phyloP scores from a whole-genome alignment of 2,888 invertebrate genomes.

The Pseudococcus longispinus region DNA sequence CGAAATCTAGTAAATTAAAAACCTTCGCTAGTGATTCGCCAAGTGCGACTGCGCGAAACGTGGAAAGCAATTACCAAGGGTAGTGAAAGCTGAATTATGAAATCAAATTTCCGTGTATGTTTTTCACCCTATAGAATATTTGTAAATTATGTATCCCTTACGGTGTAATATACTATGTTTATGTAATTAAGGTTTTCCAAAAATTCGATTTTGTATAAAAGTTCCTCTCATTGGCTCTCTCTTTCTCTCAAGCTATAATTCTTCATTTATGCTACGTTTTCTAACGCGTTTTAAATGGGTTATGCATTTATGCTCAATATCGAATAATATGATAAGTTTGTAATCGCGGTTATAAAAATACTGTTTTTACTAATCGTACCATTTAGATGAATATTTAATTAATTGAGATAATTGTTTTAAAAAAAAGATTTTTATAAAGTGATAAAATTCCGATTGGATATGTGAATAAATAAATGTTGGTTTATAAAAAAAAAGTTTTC shows the following conservation, averaged over 20 bases:
- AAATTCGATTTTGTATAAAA: constrained; percentile 26
- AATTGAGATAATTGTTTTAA: not conserved
- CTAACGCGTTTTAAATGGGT: constrained; percentile 24
- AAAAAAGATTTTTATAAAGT: not conserved
- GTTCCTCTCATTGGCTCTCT: not conserved
- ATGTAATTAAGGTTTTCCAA: constrained; percentile 17
- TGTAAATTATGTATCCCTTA: constrained; percentile 31
- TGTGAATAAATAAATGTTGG: constrained; percentile 28
- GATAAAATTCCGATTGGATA: not conserved
- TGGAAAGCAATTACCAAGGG: not conserved
- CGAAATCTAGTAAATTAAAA: not conserved
- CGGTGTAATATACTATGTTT: constrained; percentile 18
- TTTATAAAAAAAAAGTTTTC: not conserved
- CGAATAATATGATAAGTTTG: not conserved
- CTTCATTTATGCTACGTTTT: constrained; percentile 22
- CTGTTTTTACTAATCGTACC: constrained; percentile 19
- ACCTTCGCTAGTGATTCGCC: not conserved
- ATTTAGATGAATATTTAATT: constrained; percentile 28
- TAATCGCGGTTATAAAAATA: constrained; percentile 27
- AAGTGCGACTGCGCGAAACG: not conserved
- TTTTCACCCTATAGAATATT: constrained; percentile 13
- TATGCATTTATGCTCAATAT: constrained; percentile 26
- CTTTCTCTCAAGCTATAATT: constrained; percentile 13
- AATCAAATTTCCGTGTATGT: constrained; percentile 12
- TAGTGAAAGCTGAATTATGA: constrained; percentile 2